Conservation (phyloP, 2,888 invertebrate genomes). For the Phortica magna region DNA sequence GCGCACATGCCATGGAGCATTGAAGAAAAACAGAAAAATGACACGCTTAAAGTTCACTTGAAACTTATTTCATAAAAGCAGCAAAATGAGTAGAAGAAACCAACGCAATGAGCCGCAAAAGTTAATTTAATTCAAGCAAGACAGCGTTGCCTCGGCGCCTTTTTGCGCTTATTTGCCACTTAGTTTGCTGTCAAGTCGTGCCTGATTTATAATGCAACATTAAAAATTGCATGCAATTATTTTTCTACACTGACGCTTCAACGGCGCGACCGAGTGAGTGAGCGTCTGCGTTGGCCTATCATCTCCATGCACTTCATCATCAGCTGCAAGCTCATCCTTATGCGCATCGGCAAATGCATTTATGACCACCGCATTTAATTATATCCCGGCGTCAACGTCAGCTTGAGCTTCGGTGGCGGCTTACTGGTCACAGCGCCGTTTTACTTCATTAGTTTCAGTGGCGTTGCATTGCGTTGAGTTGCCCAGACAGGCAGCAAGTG, state of each 20-base stretch:
- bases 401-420: background rate
- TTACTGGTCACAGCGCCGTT: constrained; percentile 5
- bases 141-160: background rate
- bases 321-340: background rate
- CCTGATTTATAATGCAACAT: constrained; percentile 29
- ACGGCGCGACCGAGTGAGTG: background rate
- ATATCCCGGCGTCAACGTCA: constrained; percentile 13
- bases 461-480: no score
- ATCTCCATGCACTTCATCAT: background rate
- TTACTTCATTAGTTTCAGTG: constrained; percentile 13
- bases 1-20: background rate
- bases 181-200: background rate
- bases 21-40: background rate
- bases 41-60: background rate
- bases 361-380: constrained; percentile 37
- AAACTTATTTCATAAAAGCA: constrained; percentile 22
- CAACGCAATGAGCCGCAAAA: constrained; percentile 13
- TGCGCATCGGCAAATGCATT: background rate
- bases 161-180: background rate
- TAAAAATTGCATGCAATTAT: constrained; percentile 35
- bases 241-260: background rate
- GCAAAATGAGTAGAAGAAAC: no score
- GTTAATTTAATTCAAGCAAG: constrained; percentile 28
- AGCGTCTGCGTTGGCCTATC: no score
- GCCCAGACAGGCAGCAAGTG: no score